Percentiles rank a stretch among this genome's conserved stretches.
Conservation (phyloP, 2,797 vertebrate species). For the Peromyscus attwateri region DNA sequence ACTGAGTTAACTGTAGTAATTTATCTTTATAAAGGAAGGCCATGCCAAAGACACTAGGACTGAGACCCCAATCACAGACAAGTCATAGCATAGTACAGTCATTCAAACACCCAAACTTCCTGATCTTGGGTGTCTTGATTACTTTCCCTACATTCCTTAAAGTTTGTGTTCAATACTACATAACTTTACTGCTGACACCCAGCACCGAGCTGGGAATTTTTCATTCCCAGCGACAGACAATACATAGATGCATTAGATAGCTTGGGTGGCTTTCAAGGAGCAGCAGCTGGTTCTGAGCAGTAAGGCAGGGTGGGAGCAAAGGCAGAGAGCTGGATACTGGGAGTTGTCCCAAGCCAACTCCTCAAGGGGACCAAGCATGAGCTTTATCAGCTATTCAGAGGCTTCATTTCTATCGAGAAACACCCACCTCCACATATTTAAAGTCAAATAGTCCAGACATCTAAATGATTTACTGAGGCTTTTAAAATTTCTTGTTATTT, state of each 20-base stretch:
- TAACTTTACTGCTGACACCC: background rate
- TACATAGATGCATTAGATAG: background rate
- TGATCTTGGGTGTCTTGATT: slow-evolving; percentile 62
- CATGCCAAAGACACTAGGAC: slow-evolving; percentile 77
- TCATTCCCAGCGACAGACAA: background rate
- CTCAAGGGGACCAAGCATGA: background rate
- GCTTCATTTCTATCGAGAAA: background rate
- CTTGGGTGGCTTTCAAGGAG: slow-evolving; percentile 30
- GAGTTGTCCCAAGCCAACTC: slow-evolving; percentile 18
- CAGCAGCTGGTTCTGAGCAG: background rate
- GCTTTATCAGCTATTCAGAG: slow-evolving; percentile 38
- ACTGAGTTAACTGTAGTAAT: slow-evolving; percentile 70
- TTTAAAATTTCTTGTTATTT: background rate
- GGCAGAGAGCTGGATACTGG: background rate
- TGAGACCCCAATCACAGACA: slow-evolving; percentile 78
- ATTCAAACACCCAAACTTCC: slow-evolving; percentile 51
- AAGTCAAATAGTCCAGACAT: slow-evolving; percentile 16
- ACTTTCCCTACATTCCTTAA: background rate
- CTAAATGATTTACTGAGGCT: background rate
- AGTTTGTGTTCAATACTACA: slow-evolving; percentile 14
- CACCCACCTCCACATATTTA: background rate
- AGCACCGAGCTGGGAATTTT: background rate
- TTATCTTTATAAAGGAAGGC: slow-evolving; percentile 72
- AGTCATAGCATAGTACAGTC: slow-evolving; percentile 49
- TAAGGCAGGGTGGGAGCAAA: background rate